A percentile compares a stretch with the other conserved stretches of the same genome.
These are phyloP conservation scores for Eutrigla gurnardus DNA, from an alignment of 2,797 vertebrate species.

Conservation along the genomic window DNA sequence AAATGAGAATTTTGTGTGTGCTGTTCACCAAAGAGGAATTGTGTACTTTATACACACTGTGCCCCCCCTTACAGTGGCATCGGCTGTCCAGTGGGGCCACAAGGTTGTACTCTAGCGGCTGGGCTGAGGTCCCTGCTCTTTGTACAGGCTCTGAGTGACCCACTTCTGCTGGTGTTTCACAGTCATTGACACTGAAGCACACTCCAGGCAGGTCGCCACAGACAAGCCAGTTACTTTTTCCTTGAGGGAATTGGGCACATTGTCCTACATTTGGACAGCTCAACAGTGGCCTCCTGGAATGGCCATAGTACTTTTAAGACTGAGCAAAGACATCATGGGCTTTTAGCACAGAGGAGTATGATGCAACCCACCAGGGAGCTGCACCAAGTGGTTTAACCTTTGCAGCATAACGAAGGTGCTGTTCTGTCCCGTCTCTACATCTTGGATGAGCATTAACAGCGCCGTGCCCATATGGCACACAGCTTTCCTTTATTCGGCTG, in stretches of 20 bases:
- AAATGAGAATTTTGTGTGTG: no score
- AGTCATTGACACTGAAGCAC: no score
- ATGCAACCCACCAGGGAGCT: no score
- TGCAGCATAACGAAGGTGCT: neutral
- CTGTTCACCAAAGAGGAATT: neutral
- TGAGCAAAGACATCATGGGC: no score
- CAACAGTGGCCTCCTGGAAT: no score
- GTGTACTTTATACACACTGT: no score
- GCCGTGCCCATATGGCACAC: neutral
- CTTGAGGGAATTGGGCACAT: neutral
- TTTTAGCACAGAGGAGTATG: no score
- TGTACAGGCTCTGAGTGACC: neutral
- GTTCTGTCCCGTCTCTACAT: neutral
- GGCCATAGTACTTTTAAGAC: neutral
- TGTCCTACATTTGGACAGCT: neutral
- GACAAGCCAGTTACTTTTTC: neutral
- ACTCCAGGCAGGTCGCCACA: neutral
- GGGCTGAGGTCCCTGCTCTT: neutral
- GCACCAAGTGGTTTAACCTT: no score
- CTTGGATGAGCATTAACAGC: neutral
- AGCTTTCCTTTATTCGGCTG: neutral
- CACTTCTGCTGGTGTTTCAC: no score
- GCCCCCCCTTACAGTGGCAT: neutral
- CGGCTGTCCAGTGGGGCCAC: neutral
- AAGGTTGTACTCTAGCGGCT: neutral